A percentile compares a stretch with the other conserved stretches of the same genome.
phyloP scores from a whole-genome alignment of 2,888 invertebrate species.

The Drosophila falleni region DNA sequence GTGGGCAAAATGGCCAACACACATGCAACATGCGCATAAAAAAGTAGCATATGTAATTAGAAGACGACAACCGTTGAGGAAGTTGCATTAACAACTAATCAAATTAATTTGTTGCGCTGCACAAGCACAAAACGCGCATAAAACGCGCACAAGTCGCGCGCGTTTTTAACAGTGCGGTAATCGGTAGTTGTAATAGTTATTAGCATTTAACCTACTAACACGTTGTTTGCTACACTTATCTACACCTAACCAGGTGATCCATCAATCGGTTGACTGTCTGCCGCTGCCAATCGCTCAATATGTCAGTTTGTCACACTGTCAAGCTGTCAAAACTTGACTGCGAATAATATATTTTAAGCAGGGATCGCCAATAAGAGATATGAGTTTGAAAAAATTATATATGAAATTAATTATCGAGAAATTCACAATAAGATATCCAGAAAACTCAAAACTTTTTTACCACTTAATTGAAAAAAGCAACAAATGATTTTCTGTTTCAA shows the following conservation, averaged over 20 bases:
- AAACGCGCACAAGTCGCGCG: slow-evolving; percentile 27
- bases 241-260: slow-evolving; percentile 27
- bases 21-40: slow-evolving; percentile 64
- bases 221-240: slow-evolving; percentile 47
- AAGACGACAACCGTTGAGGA: slow-evolving; percentile 62
- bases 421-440: too few species aligned
- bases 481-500: background rate
- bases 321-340: slow-evolving; percentile 46
- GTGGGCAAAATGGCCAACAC: slow-evolving; percentile 53
- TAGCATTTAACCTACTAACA: slow-evolving; percentile 75
- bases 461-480: too few species aligned
- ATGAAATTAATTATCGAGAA: background rate
- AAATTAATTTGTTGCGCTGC: slow-evolving; percentile 64
- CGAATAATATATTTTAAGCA: slow-evolving; percentile 1
- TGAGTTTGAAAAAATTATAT: background rate
- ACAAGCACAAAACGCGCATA: slow-evolving; percentile 4
- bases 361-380: background rate
- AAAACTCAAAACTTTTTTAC: too few species aligned
- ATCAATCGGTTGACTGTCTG: slow-evolving; percentile 37
- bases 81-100: slow-evolving; percentile 78
- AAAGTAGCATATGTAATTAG: slow-evolving; percentile 58
- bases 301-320: slow-evolving; percentile 38
- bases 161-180: slow-evolving; percentile 47
- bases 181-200: slow-evolving; percentile 40
- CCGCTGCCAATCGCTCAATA: slow-evolving; percentile 48